phyloP scores from a whole-genome alignment of 2,888 invertebrate genomes.

The Parelbella ahira region DNA sequence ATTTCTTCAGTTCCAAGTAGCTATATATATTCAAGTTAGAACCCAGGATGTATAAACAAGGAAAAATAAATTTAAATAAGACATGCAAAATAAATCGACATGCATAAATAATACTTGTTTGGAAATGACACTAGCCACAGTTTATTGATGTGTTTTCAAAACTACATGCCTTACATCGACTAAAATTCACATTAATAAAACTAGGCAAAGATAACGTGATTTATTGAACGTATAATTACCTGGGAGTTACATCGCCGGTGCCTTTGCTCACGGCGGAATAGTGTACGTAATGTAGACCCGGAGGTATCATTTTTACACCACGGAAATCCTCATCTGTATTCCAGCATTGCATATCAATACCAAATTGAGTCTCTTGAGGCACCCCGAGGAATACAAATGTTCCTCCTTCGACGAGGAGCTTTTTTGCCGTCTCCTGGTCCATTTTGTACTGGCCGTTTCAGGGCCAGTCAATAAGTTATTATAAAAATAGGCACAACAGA shows the following conservation, averaged over 20 bases:
- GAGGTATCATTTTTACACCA: slow-evolving; percentile 99
- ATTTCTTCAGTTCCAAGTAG: no score
- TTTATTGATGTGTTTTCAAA: no score
- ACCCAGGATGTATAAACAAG: no score
- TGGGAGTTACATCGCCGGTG: slow-evolving; percentile 84
- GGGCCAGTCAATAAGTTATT: slow-evolving; percentile 40
- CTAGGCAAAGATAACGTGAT: no score
- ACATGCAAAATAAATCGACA: no score
- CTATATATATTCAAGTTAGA: no score
- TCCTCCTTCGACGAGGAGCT: slow-evolving; percentile 89
- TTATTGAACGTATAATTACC: slow-evolving; percentile 55
- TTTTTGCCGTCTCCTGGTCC: slow-evolving; percentile 87
- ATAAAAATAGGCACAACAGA: slow-evolving; percentile 41
- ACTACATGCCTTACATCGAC: no score
- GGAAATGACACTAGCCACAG: no score
- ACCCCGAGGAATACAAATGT: slow-evolving; percentile 91
- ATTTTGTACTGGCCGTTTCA: slow-evolving; percentile 65
- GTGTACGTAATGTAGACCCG: slow-evolving; percentile 96
- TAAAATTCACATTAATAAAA: no score
- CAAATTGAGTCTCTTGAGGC: slow-evolving; percentile 95
- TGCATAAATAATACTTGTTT: no score
- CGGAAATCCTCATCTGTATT: slow-evolving; percentile 94
- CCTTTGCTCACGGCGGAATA: slow-evolving; percentile 85
- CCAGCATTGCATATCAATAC: slow-evolving; percentile 93
- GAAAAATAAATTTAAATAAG: no score